phyloP scores from a whole-genome alignment of 1,140 invertebrate genomes.

The Magallana gigas region DNA sequence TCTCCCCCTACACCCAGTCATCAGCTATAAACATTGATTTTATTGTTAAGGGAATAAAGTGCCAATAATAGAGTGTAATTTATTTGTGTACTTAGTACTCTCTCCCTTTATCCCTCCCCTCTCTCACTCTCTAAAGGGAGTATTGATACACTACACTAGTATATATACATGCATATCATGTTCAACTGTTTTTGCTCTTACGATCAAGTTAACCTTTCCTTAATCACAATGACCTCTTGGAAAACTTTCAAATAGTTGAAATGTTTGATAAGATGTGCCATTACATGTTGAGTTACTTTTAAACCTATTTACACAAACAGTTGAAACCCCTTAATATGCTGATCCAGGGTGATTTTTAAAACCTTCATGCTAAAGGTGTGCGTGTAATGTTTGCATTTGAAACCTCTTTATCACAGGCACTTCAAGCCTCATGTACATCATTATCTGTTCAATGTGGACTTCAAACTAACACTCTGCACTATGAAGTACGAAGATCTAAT shows the following conservation, averaged over 20 bases:
- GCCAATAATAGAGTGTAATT: no score
- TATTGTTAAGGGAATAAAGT: no score
- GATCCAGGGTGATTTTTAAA: slow-evolving; percentile 12
- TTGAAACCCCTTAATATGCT: neutral
- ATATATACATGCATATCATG: no score
- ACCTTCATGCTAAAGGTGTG: slow-evolving; percentile 22
- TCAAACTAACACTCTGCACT: neutral
- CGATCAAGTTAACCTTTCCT: neutral
- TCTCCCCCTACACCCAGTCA: no score
- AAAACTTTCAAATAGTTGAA: slow-evolving; percentile 32
- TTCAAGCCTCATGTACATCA: slow-evolving; percentile 21
- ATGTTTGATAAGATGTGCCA: neutral
- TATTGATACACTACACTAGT: no score
- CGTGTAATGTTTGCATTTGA: slow-evolving; percentile 10
- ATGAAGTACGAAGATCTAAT: neutral
- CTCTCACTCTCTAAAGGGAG: no score
- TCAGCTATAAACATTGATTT: no score
- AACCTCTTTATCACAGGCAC: slow-evolving; percentile 5
- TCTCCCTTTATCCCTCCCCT: no score
- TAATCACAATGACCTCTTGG: slow-evolving; percentile 3
- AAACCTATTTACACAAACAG: neutral
- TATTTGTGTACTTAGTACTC: no score
- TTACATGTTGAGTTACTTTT: neutral
- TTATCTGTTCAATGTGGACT: slow-evolving; percentile 30
- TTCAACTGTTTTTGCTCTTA: no score